Conservation (phyloP, 2,797 vertebrate genomes). For the Graptemys geographica region DNA sequence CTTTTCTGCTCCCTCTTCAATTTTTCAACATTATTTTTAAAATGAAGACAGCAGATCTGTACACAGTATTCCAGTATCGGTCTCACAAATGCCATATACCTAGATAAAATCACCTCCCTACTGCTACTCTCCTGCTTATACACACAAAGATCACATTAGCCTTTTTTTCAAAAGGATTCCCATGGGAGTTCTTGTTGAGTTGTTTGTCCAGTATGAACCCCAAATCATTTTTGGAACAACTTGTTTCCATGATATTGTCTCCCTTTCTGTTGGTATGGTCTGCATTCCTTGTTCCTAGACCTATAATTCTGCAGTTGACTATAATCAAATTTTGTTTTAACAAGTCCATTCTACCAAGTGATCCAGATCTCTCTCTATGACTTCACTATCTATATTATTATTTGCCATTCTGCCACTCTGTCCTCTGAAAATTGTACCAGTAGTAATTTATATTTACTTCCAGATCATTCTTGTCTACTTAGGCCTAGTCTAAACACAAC, state of each 20-base stretch:
- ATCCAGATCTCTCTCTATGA: no score
- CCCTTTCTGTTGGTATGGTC: not conserved
- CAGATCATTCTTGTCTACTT: not conserved
- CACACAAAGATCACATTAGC: not conserved
- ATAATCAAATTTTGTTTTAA: not conserved
- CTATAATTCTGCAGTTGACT: not conserved
- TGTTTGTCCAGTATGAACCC: not conserved
- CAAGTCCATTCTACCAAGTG: no score
- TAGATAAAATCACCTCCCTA: not conserved
- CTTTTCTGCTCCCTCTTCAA: not conserved
- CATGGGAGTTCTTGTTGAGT: not conserved
- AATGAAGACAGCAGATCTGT: not conserved
- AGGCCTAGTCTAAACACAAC: not conserved
- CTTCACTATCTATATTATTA: no score
- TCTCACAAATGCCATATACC: not conserved
- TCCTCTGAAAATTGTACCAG: no score
- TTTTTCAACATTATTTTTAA: not conserved
- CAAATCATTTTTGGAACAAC: not conserved
- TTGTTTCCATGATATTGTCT: not conserved
- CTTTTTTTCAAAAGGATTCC: not conserved
- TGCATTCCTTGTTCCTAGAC: not conserved
- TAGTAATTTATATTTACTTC: not conserved
- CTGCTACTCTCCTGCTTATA: not conserved
- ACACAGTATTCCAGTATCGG: not conserved
- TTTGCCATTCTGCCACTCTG: no score